Evolutionary conservation across 2,888 invertebrate genomes (phyloP), one percentile per base, ranked within the genome.

Genomic region (Harmothoe impar): DNA sequence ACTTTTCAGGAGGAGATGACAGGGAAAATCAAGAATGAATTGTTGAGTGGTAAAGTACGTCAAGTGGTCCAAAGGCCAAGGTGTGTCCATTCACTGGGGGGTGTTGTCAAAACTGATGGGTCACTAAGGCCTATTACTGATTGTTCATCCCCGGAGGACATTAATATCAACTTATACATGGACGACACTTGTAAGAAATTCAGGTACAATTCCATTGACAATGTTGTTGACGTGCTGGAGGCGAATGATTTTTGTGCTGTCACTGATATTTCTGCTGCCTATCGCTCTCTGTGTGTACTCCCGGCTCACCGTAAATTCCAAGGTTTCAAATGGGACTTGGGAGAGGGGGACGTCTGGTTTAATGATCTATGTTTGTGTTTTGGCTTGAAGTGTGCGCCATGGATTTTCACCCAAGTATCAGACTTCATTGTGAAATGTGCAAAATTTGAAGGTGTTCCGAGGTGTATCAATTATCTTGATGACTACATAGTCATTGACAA

Each of bases 341-440:
- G n/a, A 3, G 78, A 17, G 3, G n/a, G 3, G 3, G 1, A 20
- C n/a, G 5, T 1, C 1, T 78, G 20, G 17, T 35, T 29, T 29
- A 1, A 33, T 1, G n/a, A n/a, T 25, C 3, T 29, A 3, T 33
- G 78, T 29, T 29, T 78, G 10, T n/a, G n/a, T 35, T 78, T 78
- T 29, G 78, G 78, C 3, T 35, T 78, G 1, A 78, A 35, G 31
- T 78, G 78, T 25, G 78, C 78, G 7, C 78, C 78, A 35, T 78
- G 20, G 20, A 78, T 78, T 29, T 78, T 78, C n/a, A 78, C 78
- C 3, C 78, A 78, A 78, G 7, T 78, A 5, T 78, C 78, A 1
- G 20, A 78, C 3, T 78, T 78, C 25, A 5, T 7, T 78, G 35
- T 35, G 17, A 78, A 25, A 35, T 78, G 78, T 29, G 5, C 3